Base-by-base conservation (phyloP, 2,797 vertebrate species). In the Melopsittacus undulatus region DNA sequence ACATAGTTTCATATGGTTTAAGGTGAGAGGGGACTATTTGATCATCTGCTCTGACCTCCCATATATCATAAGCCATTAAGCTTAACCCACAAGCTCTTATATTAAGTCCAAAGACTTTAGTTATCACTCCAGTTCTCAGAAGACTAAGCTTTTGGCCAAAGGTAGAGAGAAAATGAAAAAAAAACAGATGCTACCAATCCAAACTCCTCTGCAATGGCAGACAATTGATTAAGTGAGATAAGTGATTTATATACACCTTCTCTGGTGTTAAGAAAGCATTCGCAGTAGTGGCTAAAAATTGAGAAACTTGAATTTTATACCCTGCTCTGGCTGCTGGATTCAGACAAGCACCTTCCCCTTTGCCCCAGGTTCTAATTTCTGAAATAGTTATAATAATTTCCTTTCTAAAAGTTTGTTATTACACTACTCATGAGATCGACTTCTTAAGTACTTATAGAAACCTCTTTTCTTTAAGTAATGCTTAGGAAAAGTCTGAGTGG, bases 1-100 rank as follows among this genome's bases (percentile, higher is more conserved):
- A 77, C 3, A 40, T 87, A 79, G 86, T 90, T 95, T 96, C 93
- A 92, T 89, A 93, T 77, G 78, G 87, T 95, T 94, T 95, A 93
- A 97, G 95, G 92, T 95, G 94, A 95, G 86, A 89, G 63, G n/a
- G 78, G 68, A 66, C 70, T 94, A 95, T 96, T 94, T 92, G 95
- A 95, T 93, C 92, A 94, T 93, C 80, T 93, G 52, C 48, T 79
- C 75, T 90, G 88, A 92, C 89, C 92, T 92, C 81, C 48, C 38
- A 90, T 95, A 84, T 56, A 92, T 95, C 95, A 95, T 87, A 94
- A 95, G 89, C 80, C 75, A 92, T 93, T 95, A 96, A 92, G 89
- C 68, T 95, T 94, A 81, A 94, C 59, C 74, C 92, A 92, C 63
- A 95, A 79, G 80, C 67, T 64, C 92, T 92, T 96, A 94, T 94